Percentiles rank a stretch among this genome's conserved stretches.
Evolutionary conservation across 2,797 vertebrate species (phyloP).

Genomic region (Acipenser oxyrinchus): DNA sequence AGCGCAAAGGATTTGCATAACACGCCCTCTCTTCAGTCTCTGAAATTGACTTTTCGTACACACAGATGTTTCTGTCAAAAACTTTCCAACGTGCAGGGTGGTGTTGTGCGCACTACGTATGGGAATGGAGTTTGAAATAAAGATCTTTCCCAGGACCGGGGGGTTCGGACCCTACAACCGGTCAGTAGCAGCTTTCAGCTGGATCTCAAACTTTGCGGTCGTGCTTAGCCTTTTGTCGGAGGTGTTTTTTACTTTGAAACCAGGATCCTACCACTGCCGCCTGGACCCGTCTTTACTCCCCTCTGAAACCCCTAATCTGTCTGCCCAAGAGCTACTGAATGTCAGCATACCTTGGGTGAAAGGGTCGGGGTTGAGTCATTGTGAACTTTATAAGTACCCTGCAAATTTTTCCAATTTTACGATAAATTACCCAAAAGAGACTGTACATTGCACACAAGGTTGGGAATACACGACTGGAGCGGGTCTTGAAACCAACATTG

Average conservation of each 20-base stretch:
- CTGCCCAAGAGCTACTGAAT: slow-evolving; percentile 45
- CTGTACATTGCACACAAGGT: slow-evolving; percentile 59
- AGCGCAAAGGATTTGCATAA: no score
- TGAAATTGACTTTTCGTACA: no score
- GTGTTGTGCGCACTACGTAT: no score
- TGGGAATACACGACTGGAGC: slow-evolving; percentile 56
- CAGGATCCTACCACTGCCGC: slow-evolving; percentile 59
- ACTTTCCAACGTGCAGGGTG: no score
- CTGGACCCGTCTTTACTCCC: slow-evolving; percentile 63
- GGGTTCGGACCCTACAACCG: slow-evolving; percentile 64
- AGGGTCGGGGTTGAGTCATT: slow-evolving; percentile 52
- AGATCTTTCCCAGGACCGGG: slow-evolving; percentile 43
- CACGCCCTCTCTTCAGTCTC: no score
- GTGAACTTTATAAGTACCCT: slow-evolving; percentile 59
- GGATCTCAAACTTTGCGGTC: slow-evolving; percentile 65
- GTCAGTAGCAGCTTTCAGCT: slow-evolving; percentile 53
- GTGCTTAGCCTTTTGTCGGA: slow-evolving; percentile 63
- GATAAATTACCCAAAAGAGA: slow-evolving; percentile 35
- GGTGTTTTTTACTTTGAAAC: slow-evolving; percentile 52
- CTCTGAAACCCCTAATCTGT: slow-evolving; percentile 46
- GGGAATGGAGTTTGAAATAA: slow-evolving; percentile 58
- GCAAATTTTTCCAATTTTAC: slow-evolving; percentile 34
- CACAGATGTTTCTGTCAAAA: no score
- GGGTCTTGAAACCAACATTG: slow-evolving; percentile 66
- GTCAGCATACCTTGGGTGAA: slow-evolving; percentile 56